Percentiles rank a stretch among this genome's conserved stretches.
These are phyloP conservation scores for Epirrita christyi DNA, from an alignment of 2,888 invertebrate genomes.

Conservation along the genomic window DNA sequence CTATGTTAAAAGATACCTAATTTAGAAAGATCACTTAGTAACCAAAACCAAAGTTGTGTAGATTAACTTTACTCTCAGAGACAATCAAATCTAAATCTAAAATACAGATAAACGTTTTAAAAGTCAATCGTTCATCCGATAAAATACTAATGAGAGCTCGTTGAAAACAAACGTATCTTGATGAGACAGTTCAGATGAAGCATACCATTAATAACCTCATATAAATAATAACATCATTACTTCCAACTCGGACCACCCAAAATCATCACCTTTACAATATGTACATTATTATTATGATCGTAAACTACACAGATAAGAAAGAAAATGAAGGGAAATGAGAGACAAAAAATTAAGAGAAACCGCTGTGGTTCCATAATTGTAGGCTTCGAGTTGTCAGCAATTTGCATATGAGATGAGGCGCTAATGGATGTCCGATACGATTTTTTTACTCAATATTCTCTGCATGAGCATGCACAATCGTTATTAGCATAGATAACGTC, in stretches of 20 bases:
- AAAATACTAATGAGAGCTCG: constrained; percentile 74
- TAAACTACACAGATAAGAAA: constrained; percentile 69
- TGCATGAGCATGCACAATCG: constrained; percentile 60
- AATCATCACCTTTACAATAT: constrained; percentile 75
- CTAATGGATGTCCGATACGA: constrained; percentile 73
- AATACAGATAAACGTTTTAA: constrained; percentile 66
- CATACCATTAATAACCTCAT: constrained; percentile 75
- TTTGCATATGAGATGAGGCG: constrained; percentile 80
- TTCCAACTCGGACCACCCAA: constrained; percentile 76
- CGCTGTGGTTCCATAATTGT: constrained; percentile 64
- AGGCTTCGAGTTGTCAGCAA: constrained; percentile 59
- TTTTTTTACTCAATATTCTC: constrained; percentile 69
- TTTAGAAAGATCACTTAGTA: neutral
- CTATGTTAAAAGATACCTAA: too few species aligned
- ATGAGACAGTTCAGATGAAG: constrained; percentile 69
- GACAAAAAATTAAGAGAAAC: constrained; percentile 70
- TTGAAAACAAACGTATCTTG: constrained; percentile 79
- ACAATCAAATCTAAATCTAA: constrained; percentile 65
- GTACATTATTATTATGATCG: constrained; percentile 59
- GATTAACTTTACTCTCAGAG: neutral
- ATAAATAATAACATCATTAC: constrained; percentile 81
- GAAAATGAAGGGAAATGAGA: constrained; percentile 63
- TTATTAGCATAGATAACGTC: constrained; percentile 72
- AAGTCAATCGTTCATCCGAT: constrained; percentile 76
- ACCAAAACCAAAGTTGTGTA: neutral